Evolutionary conservation across 2,113 vertebrate genomes (phyloP).

Genomic region (Haemorhous mexicanus): DNA sequence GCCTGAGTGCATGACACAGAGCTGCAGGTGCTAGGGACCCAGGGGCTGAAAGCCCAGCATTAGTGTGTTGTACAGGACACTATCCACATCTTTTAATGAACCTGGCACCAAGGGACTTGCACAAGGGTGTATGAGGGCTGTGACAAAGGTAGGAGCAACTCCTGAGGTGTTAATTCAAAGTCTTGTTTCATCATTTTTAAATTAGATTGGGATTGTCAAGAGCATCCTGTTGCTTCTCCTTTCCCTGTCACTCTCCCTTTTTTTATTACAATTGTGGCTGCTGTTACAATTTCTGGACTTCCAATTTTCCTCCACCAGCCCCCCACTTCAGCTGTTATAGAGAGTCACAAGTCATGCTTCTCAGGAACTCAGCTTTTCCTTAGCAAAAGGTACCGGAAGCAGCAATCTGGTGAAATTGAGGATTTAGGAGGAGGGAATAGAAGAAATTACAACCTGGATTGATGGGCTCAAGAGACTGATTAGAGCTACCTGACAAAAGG

Average conservation of each 20-base stretch:
- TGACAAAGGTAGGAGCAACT: background rate
- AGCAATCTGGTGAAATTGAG: background rate
- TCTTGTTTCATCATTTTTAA: background rate
- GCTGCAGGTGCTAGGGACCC: background rate
- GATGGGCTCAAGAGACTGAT: background rate
- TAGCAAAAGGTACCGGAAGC: background rate
- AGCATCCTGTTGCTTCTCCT: background rate
- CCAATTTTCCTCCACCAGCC: background rate
- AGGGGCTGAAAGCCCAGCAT: background rate
- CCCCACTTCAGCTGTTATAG: background rate
- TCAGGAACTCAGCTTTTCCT: background rate
- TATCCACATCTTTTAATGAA: background rate
- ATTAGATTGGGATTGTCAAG: background rate
- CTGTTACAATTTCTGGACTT: background rate
- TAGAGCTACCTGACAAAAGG: background rate
- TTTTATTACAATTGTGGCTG: background rate
- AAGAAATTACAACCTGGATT: background rate
- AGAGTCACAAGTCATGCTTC: background rate
- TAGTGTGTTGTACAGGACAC: background rate
- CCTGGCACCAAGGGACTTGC: background rate
- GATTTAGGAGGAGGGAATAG: background rate
- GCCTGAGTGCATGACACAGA: background rate
- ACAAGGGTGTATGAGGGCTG: background rate
- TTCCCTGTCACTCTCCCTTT: background rate
- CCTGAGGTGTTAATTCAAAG: background rate